phyloP scores from a whole-genome alignment of 2,113 vertebrate species.

The Herpetotheres cachinnans region DNA sequence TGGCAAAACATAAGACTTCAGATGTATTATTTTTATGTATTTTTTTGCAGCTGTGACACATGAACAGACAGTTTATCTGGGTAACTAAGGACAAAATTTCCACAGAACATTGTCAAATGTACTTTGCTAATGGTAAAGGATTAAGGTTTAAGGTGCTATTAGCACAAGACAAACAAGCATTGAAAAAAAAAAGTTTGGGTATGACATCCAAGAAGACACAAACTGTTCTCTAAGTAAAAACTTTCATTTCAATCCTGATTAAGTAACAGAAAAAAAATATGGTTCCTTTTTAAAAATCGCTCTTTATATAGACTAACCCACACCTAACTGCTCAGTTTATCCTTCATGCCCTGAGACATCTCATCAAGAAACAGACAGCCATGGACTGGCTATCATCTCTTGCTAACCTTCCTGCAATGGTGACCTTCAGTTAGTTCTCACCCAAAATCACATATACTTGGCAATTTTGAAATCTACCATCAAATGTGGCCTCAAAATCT shows the following conservation, averaged over 20 bases:
- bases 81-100: background rate
- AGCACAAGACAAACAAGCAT: background rate
- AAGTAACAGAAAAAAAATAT: background rate
- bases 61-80: background rate
- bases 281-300: background rate
- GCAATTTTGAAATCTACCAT: background rate
- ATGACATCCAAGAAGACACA: background rate
- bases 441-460: background rate
- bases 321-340: background rate
- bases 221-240: background rate
- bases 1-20: background rate
- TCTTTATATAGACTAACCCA: background rate
- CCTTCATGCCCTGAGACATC: background rate
- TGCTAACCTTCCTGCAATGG: background rate
- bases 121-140: background rate
- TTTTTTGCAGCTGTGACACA: slow-evolving; percentile 11
- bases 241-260: background rate
- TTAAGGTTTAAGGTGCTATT: background rate
- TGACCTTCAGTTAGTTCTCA: background rate
- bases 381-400: background rate
- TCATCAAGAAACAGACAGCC: background rate
- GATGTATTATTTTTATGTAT: background rate
- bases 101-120: background rate
- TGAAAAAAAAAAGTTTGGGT: background rate
- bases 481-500: background rate